A percentile compares a stretch with the other conserved stretches of the same genome.
These are phyloP conservation scores for Diglossa cyanea DNA, from an alignment of 2,797 vertebrate species.

Conservation along the genomic window DNA sequence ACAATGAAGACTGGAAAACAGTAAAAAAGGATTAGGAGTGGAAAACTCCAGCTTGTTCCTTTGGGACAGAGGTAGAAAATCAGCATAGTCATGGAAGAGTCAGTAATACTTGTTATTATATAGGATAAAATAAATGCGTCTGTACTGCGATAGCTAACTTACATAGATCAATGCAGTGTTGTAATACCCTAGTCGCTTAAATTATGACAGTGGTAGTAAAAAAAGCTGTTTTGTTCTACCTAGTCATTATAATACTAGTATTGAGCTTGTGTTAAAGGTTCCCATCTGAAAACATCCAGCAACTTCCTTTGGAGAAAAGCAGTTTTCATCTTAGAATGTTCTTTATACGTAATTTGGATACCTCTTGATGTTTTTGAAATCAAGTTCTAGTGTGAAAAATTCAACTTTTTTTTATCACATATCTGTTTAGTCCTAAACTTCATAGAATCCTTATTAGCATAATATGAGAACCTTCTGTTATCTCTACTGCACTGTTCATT, in stretches of 20 bases:
- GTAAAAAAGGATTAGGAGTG: neutral
- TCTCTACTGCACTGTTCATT: neutral
- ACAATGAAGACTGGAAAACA: neutral
- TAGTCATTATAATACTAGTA: neutral
- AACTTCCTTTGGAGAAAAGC: neutral
- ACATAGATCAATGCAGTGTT: neutral
- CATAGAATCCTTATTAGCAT: neutral
- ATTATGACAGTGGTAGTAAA: neutral
- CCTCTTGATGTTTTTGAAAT: neutral
- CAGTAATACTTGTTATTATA: neutral
- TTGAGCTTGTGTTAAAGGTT: neutral
- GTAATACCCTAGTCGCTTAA: neutral
- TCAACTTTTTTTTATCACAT: neutral
- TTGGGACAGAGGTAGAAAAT: neutral
- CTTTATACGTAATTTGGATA: neutral
- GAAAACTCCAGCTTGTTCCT: neutral
- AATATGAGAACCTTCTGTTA: neutral
- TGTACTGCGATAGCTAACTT: neutral
- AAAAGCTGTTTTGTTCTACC: neutral
- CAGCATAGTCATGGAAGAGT: neutral
- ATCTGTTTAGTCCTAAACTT: neutral
- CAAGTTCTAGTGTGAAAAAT: neutral
- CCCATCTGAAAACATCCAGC: neutral
- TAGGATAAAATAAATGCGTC: neutral
- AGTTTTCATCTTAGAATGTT: neutral